Evolutionary conservation across 2,113 vertebrate species (phyloP).

Genomic region (Cyanoliseus patagonus): DNA sequence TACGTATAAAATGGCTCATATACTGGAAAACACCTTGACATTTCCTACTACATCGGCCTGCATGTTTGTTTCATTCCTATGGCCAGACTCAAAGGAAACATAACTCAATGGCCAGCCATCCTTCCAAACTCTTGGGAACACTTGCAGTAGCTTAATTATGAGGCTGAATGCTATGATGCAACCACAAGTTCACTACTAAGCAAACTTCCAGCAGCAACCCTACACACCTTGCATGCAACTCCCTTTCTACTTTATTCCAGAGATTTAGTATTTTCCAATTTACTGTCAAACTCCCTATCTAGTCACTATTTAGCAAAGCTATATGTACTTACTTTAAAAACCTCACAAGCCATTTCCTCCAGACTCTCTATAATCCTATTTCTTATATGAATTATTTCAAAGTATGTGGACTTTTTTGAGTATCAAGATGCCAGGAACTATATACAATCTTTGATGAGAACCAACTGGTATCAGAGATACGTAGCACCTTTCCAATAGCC

Average conservation of each 20-base stretch:
- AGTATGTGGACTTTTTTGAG: background rate
- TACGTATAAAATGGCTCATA: background rate
- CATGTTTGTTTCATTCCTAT: background rate
- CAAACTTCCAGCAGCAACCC: background rate
- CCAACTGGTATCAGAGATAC: background rate
- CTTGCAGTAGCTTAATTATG: accelerated
- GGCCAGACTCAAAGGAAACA: background rate
- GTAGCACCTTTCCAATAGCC: background rate
- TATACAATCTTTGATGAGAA: background rate
- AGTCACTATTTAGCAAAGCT: background rate
- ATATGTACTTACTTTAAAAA: background rate
- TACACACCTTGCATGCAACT: background rate
- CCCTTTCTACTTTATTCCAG: background rate
- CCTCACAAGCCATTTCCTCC: background rate
- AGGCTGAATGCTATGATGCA: background rate
- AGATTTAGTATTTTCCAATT: background rate
- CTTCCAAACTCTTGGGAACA: background rate
- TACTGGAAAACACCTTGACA: background rate
- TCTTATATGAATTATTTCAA: background rate
- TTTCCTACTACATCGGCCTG: background rate
- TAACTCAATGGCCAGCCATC: background rate
- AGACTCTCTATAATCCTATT: background rate
- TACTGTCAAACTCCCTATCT: background rate
- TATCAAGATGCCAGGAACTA: background rate
- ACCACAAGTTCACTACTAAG: background rate